Base-by-base conservation (phyloP, 1,140 invertebrate species). In the Brachionus plicatilis region DNA sequence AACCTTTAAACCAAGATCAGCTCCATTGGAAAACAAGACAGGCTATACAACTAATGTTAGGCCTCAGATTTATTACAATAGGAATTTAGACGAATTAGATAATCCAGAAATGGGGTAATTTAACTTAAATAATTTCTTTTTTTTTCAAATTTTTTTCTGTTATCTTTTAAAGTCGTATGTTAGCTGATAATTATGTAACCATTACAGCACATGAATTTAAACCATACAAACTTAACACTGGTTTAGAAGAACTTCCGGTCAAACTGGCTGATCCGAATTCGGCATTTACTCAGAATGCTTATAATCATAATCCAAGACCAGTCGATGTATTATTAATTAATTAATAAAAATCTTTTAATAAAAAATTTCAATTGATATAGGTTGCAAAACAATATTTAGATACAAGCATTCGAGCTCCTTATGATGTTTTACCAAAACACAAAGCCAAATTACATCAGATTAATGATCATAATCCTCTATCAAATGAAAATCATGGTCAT, bases 71-170 rank as follows among this genome's bases (percentile, higher is more conserved):
- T 60, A 60, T 17, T 80, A 80, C 33, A 41, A 60, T 17, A 29
- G 53, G 17, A 60, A 60, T 41, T 37, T 80, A 4, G 76, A 80
- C 60, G 76, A 80, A 80, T 60, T 60, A 17, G 76, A 80, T 65
- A 80, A 80, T 41, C 76, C 76, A 8, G 76, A 60, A 80, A 60
- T 80, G 53, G 76, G 76, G 75, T 78, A 78, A 78, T 29, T 47
- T 75, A 37, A 9, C 9, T 6, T 27, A 76, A 24, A 2, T 24
- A 29, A 24, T 76, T 47, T 17, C 1, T 45, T 75, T 47, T n/a
- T n/a, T 47, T 47, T 29, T 24, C 24, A 24, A 24, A 24, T 33
- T 43, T 68, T 41, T n/a, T 20, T 17, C 11, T 41, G 45, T 43
- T 7, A 37, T 37, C 33, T 47, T 33, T 50, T 56, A 11, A 29